Base-by-base conservation (phyloP, 2,888 invertebrate species). In the Ochropacha duplaris region DNA sequence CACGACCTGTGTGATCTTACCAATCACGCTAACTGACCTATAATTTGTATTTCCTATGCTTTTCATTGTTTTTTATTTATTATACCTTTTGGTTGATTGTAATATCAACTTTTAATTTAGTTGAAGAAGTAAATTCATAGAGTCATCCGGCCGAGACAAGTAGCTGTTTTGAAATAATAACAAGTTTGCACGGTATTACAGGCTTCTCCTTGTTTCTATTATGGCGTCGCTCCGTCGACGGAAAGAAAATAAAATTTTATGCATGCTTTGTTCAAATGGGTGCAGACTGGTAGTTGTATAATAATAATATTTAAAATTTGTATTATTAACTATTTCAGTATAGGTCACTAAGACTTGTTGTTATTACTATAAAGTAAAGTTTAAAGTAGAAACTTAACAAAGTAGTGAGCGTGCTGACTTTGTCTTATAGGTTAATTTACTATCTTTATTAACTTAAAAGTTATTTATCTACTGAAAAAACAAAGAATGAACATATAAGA, bases 161-260 rank as follows among this genome's bases (percentile, higher is more conserved):
- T 44, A 19, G 44, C 44, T 44, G 44, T 44, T 19, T 44, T n/a
- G 44, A 19, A 44, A 50, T 22, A 50, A 50, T 50, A 50, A n/a
- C 50, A 24, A 50, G 50, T 50, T 22, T 50, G 22, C 50, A 50
- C 22, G n/a, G 50, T 50, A 50, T 50, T 50, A 50, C 26, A 50
- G 50, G 22, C 22, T 22, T 50, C 24, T n/a, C 24, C 24, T 50
- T 44, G 44, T 44, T 44, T 50, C 26, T 26, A 50, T 50, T 24
- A 50, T 50, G 50, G 50, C 22, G 50, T 24, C 50, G n/a, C 22
- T 22, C 6, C 50, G 50, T 22, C 26, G 24, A 22, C 26, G 50
- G 44, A 44, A 19, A 19, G 44, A 44, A 44, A 44, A 44, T 44
- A 44, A 44, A 44, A 44, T 44, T 44, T 44, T 44, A 44, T 44